phyloP scores from a whole-genome alignment of 2,113 vertebrate species.

The Chionodraco myersi region DNA sequence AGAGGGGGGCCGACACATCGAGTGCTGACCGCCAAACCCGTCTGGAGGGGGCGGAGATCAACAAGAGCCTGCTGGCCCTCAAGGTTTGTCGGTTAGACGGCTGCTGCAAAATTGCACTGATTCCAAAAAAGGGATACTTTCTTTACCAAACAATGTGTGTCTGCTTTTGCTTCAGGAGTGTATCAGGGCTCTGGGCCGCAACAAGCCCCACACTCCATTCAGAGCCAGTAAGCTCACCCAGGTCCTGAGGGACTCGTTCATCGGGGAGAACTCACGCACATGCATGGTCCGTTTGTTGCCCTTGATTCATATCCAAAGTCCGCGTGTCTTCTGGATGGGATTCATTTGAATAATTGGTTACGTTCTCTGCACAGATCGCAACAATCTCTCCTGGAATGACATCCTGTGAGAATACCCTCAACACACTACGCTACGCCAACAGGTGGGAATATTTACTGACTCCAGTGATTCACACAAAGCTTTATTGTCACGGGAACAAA shows the following conservation, averaged over 20 bases:
- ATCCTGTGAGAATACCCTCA: slow-evolving; percentile 98
- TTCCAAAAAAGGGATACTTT: neutral
- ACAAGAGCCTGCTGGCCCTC: slow-evolving; percentile 98
- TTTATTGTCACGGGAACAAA: neutral
- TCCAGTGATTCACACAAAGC: neutral
- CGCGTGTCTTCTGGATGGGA: neutral
- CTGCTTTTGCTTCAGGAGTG: slow-evolving; percentile 87
- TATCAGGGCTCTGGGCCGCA: slow-evolving; percentile 96
- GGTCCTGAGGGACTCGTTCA: slow-evolving; percentile 98
- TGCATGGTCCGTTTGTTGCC: slow-evolving; percentile 90
- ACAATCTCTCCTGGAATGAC: slow-evolving; percentile 99
- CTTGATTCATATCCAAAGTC: neutral
- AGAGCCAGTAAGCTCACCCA: slow-evolving; percentile 99
- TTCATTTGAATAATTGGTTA: neutral
- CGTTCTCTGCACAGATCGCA: slow-evolving; percentile 86
- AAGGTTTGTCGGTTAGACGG: slow-evolving; percentile 85
- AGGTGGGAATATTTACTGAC: slow-evolving; percentile 85
- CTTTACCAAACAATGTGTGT: neutral
- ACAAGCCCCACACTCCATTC: slow-evolving; percentile 98
- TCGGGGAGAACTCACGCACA: slow-evolving; percentile 97
- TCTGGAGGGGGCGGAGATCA: slow-evolving; percentile 98
- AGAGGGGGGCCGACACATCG: slow-evolving; percentile 96
- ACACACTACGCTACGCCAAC: slow-evolving; percentile 98
- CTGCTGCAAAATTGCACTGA: neutral
- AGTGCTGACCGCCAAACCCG: slow-evolving; percentile 96